Percentiles rank a stretch among this genome's conserved stretches.
phyloP scores from a whole-genome alignment of 2,113 vertebrate genomes.

The Caracal caracal region DNA sequence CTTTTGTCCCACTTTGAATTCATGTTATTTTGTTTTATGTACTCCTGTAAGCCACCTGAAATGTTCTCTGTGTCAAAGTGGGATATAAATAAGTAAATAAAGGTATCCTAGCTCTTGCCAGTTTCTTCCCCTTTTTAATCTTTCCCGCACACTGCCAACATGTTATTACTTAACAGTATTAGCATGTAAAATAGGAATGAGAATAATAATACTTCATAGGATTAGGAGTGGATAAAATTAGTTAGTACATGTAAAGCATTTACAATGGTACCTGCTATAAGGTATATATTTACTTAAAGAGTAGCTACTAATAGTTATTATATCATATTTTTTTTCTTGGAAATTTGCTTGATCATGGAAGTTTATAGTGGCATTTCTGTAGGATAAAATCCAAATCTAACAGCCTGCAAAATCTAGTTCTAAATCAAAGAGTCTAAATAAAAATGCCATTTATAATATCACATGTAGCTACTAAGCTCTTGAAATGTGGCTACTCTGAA shows the following conservation, averaged over 20 bases:
- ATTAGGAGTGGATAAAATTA: not conserved
- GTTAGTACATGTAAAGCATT: not conserved
- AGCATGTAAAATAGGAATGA: not conserved
- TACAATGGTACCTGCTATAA: not conserved
- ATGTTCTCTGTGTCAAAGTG: not conserved
- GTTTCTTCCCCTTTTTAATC: not conserved
- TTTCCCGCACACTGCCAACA: not conserved
- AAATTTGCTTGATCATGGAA: not conserved
- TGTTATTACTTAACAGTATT: not conserved
- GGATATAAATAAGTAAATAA: not conserved
- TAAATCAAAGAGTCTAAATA: not conserved
- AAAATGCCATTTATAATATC: not conserved
- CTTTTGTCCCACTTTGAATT: constrained; percentile 6
- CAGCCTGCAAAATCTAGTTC: not conserved
- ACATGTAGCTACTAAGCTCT: not conserved
- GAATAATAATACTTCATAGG: not conserved
- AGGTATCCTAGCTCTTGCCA: not conserved
- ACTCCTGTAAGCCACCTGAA: not conserved
- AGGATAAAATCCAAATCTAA: not conserved
- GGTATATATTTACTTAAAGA: not conserved
- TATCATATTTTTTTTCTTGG: not conserved
- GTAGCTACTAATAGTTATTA: not conserved
- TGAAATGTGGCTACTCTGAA: not conserved
- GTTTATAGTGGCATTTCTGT: not conserved
- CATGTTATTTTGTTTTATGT: not conserved